These are phyloP conservation scores for Phalacrocorax aristotelis DNA, from an alignment of 2,113 vertebrate species.

Conservation along the genomic window DNA sequence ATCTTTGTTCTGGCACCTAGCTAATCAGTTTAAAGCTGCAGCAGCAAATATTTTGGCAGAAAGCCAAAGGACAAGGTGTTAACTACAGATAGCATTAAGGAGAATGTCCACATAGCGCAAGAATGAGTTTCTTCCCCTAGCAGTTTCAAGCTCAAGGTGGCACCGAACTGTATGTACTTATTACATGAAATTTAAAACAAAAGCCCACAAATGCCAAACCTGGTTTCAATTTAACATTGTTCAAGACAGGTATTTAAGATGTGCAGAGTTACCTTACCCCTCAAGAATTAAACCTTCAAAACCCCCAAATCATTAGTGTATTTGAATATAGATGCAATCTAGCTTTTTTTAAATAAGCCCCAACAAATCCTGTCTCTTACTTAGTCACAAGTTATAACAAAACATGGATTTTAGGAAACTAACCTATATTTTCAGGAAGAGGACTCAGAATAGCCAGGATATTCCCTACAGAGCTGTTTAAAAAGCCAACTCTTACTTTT, in stretches of 20 bases:
- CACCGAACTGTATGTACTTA: background rate
- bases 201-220: background rate
- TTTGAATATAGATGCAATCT: background rate
- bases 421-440: background rate
- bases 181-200: background rate
- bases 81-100: constrained; percentile 60
- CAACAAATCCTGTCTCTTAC: background rate
- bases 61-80: constrained; percentile 70
- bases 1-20: constrained; percentile 75
- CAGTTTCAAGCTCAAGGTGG: background rate
- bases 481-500: background rate
- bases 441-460: background rate
- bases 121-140: background rate
- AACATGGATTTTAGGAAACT: background rate
- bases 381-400: background rate
- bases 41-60: constrained; percentile 67
- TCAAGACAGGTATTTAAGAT: background rate
- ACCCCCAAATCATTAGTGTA: background rate
- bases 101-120: background rate
- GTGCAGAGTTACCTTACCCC: background rate
- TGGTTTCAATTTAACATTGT: background rate
- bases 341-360: background rate
- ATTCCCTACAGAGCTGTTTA: background rate
- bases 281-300: background rate
- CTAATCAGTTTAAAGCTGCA: constrained; percentile 77